Evolutionary conservation across 2,888 invertebrate species (phyloP).

Genomic region (Allacma fusca): DNA sequence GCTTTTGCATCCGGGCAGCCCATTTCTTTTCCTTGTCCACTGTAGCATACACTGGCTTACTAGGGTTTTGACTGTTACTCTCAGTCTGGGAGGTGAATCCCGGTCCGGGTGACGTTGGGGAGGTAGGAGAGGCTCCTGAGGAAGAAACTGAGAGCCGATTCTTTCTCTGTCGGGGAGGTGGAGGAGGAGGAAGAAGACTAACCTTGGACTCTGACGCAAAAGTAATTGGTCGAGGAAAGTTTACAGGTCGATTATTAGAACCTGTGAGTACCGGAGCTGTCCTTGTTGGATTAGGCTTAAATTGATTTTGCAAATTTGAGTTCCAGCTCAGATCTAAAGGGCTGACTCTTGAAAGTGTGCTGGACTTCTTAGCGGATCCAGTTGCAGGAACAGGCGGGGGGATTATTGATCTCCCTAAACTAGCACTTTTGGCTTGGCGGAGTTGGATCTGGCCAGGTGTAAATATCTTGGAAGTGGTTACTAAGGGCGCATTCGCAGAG

Average conservation of each 20-base stretch:
- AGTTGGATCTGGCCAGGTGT: constrained; percentile 44
- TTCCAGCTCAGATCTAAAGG: constrained; percentile 39
- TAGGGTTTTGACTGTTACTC: too few relatives aligned
- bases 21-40: constrained; percentile 60
- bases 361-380: constrained; percentile 27
- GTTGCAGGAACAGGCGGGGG: too few relatives aligned
- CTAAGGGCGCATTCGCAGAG: too few relatives aligned
- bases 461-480: neutral
- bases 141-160: constrained; percentile 9
- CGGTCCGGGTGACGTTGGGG: constrained; percentile 35
- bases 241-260: neutral
- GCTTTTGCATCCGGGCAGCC: constrained; percentile 54
- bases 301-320: too few relatives aligned
- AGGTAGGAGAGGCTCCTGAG: constrained; percentile 26
- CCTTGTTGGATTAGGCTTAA: too few relatives aligned
- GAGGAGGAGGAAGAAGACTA: constrained; percentile 49
- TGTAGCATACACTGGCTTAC: constrained; percentile 55
- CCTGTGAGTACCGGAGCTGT: too few relatives aligned
- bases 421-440: constrained; percentile 55
- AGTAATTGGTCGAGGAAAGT: neutral
- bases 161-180: constrained; percentile 54
- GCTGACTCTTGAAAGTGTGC: constrained; percentile 28
- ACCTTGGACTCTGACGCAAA: neutral
- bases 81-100: constrained; percentile 10
- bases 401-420: constrained; percentile 51